A percentile compares a stretch with the other conserved stretches of the same genome.
Evolutionary conservation across 2,113 vertebrate species (phyloP).

Genomic region (Trematocara unimaculatum): DNA sequence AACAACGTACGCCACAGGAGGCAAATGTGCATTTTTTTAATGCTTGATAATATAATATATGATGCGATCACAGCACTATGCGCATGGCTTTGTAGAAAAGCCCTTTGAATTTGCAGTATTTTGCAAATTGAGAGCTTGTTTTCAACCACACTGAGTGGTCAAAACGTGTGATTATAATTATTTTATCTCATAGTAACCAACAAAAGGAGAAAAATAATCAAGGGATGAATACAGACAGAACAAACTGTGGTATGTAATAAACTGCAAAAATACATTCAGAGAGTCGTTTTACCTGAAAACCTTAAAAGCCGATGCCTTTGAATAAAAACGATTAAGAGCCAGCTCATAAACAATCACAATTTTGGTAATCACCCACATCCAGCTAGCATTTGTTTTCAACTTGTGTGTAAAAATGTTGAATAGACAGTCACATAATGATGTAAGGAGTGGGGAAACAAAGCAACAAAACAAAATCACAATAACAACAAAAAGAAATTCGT

Average conservation of each 20-base stretch:
- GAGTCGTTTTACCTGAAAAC: not conserved
- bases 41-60: not conserved
- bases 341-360: not conserved
- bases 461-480: not conserved
- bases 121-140: not conserved
- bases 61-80: not conserved
- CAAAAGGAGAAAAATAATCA: not conserved
- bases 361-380: not conserved
- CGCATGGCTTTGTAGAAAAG: not conserved
- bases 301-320: not conserved
- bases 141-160: not conserved
- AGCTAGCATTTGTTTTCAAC: not conserved
- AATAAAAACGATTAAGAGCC: not conserved
- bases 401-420: not conserved
- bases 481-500: not conserved
- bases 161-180: not conserved
- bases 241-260: not conserved
- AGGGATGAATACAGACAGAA: not conserved
- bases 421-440: not conserved
- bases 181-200: not conserved
- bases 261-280: not conserved
- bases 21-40: not conserved
- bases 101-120: not conserved
- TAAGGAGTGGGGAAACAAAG: not conserved
- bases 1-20: not conserved